These are phyloP conservation scores for Lutraria rhynchaena DNA, from an alignment of 1,140 invertebrate species.

Conservation along the genomic window DNA sequence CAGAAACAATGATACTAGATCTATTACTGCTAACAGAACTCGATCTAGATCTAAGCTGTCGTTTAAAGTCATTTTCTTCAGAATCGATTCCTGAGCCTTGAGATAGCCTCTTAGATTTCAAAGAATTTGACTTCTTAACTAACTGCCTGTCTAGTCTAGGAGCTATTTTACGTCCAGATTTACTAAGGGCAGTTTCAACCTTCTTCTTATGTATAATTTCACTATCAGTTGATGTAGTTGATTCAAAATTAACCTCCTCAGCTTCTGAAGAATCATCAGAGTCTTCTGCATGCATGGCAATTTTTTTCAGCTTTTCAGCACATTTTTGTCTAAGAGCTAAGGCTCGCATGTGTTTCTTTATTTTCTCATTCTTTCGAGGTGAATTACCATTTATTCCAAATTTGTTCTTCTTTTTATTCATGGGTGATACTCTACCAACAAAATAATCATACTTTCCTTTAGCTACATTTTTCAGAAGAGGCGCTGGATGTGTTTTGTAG, in stretches of 20 bases:
- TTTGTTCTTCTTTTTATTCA: not conserved
- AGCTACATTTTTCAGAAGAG: constrained; percentile 1
- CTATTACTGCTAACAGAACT: constrained; percentile 38
- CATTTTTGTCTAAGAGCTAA: constrained; percentile 31
- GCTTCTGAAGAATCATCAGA: not conserved
- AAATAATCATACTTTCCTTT: constrained; percentile 10
- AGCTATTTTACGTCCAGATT: not conserved
- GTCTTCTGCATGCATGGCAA: not conserved
- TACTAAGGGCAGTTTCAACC: not conserved
- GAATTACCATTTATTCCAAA: not conserved
- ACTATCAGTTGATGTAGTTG: not conserved
- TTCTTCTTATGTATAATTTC: not conserved
- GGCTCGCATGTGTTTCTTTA: constrained; percentile 22
- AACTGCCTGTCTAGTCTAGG: constrained; percentile 22
- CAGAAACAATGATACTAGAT: constrained; percentile 28
- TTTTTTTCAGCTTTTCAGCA: constrained; percentile 50
- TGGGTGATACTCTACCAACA: not conserved
- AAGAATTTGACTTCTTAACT: constrained; percentile 9
- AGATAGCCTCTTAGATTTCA: not conserved
- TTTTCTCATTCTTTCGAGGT: constrained; percentile 8
- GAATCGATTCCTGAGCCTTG: not conserved
- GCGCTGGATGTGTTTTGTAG: constrained; percentile 3
- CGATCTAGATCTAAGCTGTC: constrained; percentile 33
- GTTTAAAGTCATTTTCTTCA: not conserved
- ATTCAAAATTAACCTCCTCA: not conserved